Conservation (phyloP, 2,797 vertebrate species). For the Danionella dracula region DNA sequence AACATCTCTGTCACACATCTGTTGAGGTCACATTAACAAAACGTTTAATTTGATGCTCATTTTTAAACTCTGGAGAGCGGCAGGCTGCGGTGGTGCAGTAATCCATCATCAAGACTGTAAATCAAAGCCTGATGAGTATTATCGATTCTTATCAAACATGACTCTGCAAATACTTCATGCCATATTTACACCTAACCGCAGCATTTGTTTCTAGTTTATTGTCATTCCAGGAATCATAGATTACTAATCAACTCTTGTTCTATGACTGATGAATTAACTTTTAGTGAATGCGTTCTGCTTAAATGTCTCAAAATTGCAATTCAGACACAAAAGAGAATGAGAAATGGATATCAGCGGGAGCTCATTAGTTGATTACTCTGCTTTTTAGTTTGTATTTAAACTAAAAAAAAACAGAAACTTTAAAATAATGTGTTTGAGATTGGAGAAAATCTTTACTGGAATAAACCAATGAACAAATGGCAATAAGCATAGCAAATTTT, state of each 20-base stretch:
- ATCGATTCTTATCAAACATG: slow-evolving; percentile 23
- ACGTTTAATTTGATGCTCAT: not conserved
- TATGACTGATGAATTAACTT: not conserved
- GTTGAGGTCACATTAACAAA: not conserved
- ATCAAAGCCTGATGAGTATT: slow-evolving; percentile 14
- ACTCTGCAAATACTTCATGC: slow-evolving; percentile 10
- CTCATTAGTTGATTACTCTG: no score
- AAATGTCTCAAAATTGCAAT: not conserved
- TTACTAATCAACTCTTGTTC: not conserved
- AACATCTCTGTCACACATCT: no score
- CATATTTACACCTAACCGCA: not conserved
- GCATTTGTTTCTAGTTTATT: not conserved
- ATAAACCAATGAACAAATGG: no score
- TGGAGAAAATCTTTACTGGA: no score
- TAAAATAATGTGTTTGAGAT: no score
- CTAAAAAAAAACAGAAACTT: no score
- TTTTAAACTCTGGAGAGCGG: not conserved
- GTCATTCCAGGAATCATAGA: slow-evolving; percentile 4
- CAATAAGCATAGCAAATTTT: no score
- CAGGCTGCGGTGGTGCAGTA: not conserved
- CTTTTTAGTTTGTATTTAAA: no score
- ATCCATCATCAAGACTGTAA: slow-evolving; percentile 5
- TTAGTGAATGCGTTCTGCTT: no score
- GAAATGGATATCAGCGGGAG: not conserved
- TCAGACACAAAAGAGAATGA: not conserved